These are phyloP conservation scores for Scleropages formosus DNA, from an alignment of 2,797 vertebrate species.

Conservation along the genomic window DNA sequence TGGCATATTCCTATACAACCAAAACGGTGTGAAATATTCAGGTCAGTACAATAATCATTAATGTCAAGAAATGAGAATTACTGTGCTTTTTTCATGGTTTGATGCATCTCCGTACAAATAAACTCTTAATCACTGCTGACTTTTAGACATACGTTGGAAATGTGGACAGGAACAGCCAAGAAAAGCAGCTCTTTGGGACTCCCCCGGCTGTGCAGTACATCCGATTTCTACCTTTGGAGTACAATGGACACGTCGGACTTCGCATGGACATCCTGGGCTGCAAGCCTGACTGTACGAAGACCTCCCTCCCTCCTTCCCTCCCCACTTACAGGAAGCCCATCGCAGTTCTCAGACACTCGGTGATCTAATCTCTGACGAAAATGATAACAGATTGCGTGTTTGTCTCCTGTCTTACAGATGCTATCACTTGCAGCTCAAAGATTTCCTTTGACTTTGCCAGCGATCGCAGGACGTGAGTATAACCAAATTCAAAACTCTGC, in stretches of 20 bases:
- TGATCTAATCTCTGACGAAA: slow-evolving; percentile 6
- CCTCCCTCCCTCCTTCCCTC: not conserved
- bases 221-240: slow-evolving; percentile 61
- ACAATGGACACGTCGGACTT: slow-evolving; percentile 57
- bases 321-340: not conserved
- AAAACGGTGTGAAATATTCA: too few relatives aligned
- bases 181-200: slow-evolving; percentile 65
- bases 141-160: slow-evolving; percentile 63
- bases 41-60: too few relatives aligned
- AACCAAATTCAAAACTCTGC: not conserved
- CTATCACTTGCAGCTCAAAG: slow-evolving; percentile 55
- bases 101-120: not conserved
- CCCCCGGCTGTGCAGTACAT: slow-evolving; percentile 62
- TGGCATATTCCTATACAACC: too few relatives aligned
- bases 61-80: too few relatives aligned
- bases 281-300: slow-evolving; percentile 64
- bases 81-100: too few relatives aligned
- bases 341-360: not conserved
- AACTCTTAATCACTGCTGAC: slow-evolving; percentile 14
- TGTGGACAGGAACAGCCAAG: slow-evolving; percentile 55
- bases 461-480: slow-evolving; percentile 63
- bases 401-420: slow-evolving; percentile 54
- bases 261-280: slow-evolving; percentile 73
- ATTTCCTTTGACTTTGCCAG: slow-evolving; percentile 57
- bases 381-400: slow-evolving; percentile 1